Conservation (phyloP, 2,888 invertebrate genomes). For the Eurytoma adleriae region DNA sequence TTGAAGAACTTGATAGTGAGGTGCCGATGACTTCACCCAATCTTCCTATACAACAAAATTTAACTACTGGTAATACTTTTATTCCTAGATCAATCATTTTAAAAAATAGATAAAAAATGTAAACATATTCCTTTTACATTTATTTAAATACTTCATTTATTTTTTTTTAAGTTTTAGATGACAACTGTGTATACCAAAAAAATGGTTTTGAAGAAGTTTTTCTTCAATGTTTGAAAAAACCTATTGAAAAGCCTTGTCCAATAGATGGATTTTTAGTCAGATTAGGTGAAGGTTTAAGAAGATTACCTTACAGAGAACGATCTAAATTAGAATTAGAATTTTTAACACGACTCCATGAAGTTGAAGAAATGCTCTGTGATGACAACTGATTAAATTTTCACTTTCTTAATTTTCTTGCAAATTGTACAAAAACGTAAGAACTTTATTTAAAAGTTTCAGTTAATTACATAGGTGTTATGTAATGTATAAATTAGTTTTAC, state of each 20-base stretch:
- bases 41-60: background rate
- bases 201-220: constrained; percentile 37
- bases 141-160: too few relatives aligned
- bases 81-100: background rate
- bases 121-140: too few relatives aligned
- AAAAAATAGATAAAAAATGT: background rate
- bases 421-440: too few relatives aligned
- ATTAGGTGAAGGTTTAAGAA: constrained; percentile 44
- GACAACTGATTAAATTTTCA: background rate
- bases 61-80: background rate
- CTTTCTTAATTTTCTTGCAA: too few relatives aligned
- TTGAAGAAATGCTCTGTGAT: constrained; percentile 13
- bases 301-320: constrained; percentile 29
- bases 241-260: constrained; percentile 41
- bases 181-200: background rate
- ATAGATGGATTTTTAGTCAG: constrained; percentile 44
- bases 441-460: background rate
- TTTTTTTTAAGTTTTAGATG: too few relatives aligned
- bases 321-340: constrained; percentile 45
- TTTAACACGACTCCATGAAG: constrained; percentile 21
- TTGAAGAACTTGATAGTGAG: constrained; percentile 21
- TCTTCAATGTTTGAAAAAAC: constrained; percentile 34
- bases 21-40: background rate
- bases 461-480: background rate
- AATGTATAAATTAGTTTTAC: background rate